A percentile compares a stretch with the other conserved stretches of the same genome.
These are phyloP conservation scores for Notolepis coatsorum DNA, from an alignment of 2,797 vertebrate species.

Conservation along the genomic window DNA sequence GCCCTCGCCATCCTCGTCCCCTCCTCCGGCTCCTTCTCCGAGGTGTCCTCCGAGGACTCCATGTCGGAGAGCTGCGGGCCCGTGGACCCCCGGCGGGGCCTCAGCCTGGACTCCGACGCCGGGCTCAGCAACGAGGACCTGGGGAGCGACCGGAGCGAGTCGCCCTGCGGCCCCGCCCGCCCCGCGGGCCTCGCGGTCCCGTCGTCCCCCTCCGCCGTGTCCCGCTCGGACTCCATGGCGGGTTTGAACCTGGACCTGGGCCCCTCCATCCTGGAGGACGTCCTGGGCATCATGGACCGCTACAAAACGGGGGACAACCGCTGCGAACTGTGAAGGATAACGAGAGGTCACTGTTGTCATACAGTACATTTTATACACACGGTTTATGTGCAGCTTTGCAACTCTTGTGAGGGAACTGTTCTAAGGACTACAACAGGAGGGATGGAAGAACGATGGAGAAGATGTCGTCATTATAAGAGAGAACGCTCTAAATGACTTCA, in stretches of 20 bases:
- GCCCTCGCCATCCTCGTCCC: constrained; percentile 75
- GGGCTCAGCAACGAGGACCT: constrained; percentile 84
- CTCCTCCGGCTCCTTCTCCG: constrained; percentile 80
- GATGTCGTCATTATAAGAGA: neutral
- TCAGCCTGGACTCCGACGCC: constrained; percentile 81
- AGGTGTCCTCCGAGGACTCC: constrained; percentile 84
- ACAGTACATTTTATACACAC: constrained; percentile 35
- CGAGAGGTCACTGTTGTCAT: neutral
- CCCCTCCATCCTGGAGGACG: constrained; percentile 87
- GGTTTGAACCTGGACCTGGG: constrained; percentile 84
- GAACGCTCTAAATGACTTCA: neutral
- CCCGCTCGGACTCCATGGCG: constrained; percentile 77
- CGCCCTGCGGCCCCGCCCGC: constrained; percentile 54
- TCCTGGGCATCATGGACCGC: constrained; percentile 87
- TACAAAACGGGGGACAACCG: constrained; percentile 78
- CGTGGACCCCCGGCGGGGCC: constrained; percentile 68
- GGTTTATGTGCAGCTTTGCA: constrained; percentile 21
- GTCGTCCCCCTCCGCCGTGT: constrained; percentile 27
- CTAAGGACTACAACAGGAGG: neutral
- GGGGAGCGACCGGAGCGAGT: constrained; percentile 76
- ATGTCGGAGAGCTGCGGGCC: constrained; percentile 71
- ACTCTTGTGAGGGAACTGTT: constrained; percentile 6
- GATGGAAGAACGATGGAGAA: neutral
- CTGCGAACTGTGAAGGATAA: constrained; percentile 73
- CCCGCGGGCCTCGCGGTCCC: neutral